Percentiles rank a stretch among this genome's conserved stretches.
These are phyloP conservation scores for Holacanthella duospinosa DNA, from an alignment of 2,888 invertebrate species.

Conservation along the genomic window DNA sequence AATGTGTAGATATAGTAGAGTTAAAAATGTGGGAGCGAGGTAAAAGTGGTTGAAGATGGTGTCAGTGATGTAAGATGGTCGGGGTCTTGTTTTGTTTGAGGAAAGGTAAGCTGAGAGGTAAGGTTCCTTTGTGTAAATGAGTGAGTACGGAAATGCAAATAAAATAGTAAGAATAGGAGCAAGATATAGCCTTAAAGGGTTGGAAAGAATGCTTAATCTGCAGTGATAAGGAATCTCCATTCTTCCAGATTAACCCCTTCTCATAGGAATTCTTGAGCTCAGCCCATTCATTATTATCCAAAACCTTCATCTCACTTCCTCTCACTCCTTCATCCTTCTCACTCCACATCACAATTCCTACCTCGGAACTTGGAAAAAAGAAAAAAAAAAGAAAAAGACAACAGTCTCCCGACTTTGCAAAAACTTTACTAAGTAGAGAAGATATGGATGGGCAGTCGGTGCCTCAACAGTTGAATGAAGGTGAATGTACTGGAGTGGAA, in stretches of 20 bases:
- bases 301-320: not conserved
- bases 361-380: too few relatives aligned
- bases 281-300: not conserved
- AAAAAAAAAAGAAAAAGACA: too few relatives aligned
- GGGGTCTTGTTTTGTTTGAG: too few relatives aligned
- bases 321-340: too few relatives aligned
- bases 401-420: too few relatives aligned
- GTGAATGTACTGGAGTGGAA: conserved; percentile 37
- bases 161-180: conserved; percentile 7
- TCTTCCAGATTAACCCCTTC: conserved; percentile 1
- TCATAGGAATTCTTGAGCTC: not conserved
- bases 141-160: conserved; percentile 19
- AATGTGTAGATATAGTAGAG: too few relatives aligned
- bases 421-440: too few relatives aligned
- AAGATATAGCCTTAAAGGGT: not conserved
- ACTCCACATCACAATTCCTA: too few relatives aligned
- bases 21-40: too few relatives aligned
- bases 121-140: not conserved
- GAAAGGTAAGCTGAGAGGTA: not conserved
- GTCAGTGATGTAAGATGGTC: not conserved
- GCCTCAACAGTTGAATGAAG: conserved; percentile 16
- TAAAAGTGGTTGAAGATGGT: too few relatives aligned
- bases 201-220: not conserved
- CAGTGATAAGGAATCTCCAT: not conserved
- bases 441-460: too few relatives aligned